Conservation (phyloP, 2,888 invertebrate genomes). For the Papilio protenor region DNA sequence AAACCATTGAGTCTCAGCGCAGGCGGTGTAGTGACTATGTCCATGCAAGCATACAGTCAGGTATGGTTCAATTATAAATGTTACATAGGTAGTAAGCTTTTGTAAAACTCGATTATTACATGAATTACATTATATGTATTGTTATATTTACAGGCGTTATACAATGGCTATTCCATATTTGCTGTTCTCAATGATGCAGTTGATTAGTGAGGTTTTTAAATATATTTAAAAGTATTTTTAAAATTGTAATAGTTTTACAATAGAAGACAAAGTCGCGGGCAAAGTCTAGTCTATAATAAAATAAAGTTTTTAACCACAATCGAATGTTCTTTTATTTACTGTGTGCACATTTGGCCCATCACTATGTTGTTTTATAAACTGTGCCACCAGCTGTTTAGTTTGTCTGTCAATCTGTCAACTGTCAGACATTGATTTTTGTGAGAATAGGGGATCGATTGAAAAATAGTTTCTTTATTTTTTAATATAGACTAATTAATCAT, state of each 20-base stretch:
- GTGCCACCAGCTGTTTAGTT: neutral
- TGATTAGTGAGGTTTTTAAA: constrained; percentile 53
- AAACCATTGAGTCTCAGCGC: constrained; percentile 66
- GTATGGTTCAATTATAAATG: constrained; percentile 49
- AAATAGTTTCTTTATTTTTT: neutral
- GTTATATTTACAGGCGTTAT: constrained; percentile 67
- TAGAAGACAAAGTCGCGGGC: too few species aligned
- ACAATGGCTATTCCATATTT: constrained; percentile 76
- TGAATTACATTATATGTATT: neutral
- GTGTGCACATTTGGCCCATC: neutral
- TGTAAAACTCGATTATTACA: neutral
- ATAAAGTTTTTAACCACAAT: neutral
- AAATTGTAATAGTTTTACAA: neutral
- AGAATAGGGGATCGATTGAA: neutral
- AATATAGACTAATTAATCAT: constrained; percentile 26
- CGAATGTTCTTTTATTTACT: neutral
- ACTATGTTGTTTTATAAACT: constrained; percentile 2
- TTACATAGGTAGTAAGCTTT: neutral
- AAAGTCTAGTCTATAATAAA: neutral
- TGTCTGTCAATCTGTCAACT: neutral
- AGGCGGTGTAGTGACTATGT: constrained; percentile 67
- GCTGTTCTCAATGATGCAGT: constrained; percentile 72
- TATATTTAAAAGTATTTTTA: neutral
- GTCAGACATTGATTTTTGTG: neutral
- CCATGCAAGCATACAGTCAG: constrained; percentile 69